Percentiles rank a stretch among this genome's conserved stretches.
phyloP scores from a whole-genome alignment of 2,797 vertebrate species.

The Threskiornis aethiopicus region DNA sequence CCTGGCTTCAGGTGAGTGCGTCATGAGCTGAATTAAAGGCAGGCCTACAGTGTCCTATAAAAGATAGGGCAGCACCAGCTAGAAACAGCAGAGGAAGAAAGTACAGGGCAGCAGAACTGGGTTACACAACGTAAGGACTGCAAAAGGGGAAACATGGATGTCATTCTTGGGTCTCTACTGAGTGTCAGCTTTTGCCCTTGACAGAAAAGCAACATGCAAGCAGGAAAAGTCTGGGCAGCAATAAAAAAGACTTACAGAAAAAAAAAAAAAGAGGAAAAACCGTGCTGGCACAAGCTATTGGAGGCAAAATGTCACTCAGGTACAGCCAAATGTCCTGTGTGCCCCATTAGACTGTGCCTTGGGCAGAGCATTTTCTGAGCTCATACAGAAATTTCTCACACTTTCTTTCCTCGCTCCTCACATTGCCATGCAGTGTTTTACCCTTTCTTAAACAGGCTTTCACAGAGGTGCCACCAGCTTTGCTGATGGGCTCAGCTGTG shows the following conservation, averaged over 20 bases:
- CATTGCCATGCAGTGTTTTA: fast-evolving
- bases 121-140: not conserved
- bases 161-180: not conserved
- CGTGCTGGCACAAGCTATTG: not conserved
- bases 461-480: not conserved
- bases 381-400: not conserved
- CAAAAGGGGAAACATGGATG: not conserved
- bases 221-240: not conserved
- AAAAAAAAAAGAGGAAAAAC: not conserved
- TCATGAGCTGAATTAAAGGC: not conserved
- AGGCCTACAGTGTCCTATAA: not conserved
- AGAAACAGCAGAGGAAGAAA: not conserved
- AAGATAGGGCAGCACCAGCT: not conserved
- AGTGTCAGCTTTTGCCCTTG: not conserved
- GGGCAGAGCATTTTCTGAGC: not conserved
- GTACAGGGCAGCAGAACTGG: not conserved
- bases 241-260: not conserved
- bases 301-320: not conserved
- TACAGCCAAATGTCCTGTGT: not conserved
- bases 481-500: not conserved
- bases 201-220: not conserved
- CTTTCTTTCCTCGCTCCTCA: not conserved
- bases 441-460: not conserved
- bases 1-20: not conserved
- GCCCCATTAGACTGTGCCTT: not conserved